A percentile compares a stretch with the other conserved stretches of the same genome.
These are phyloP conservation scores for Gallinago media DNA, from an alignment of 2,113 vertebrate genomes.

Conservation along the genomic window DNA sequence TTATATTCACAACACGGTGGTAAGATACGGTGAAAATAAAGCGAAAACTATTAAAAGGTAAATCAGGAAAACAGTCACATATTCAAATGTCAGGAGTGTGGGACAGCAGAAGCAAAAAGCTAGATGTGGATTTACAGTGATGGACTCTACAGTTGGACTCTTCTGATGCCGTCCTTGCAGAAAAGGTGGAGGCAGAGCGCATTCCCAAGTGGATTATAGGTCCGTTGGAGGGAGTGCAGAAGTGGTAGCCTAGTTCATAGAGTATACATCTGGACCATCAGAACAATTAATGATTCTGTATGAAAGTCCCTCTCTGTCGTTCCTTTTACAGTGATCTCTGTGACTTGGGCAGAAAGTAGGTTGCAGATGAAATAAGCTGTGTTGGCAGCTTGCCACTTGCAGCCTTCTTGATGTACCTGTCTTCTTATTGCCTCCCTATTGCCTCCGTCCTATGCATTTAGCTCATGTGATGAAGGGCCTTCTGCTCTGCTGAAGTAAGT, in stretches of 20 bases:
- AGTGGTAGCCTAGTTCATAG: background rate
- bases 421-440: background rate
- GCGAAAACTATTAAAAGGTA: background rate
- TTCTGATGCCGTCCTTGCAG: background rate
- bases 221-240: background rate
- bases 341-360: background rate
- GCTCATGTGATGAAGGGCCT: background rate
- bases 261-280: background rate
- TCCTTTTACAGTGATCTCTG: background rate
- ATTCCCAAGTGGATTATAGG: background rate
- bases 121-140: background rate
- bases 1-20: background rate
- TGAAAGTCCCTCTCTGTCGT: background rate
- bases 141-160: fast-evolving
- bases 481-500: background rate
- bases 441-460: background rate
- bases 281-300: background rate
- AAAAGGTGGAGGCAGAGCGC: fast-evolving
- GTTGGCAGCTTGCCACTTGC: background rate
- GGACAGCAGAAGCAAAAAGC: background rate
- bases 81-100: background rate
- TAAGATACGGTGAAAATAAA: background rate
- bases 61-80: background rate
- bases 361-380: background rate
- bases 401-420: background rate